Evolutionary conservation across 2,797 vertebrate genomes (phyloP), one percentile per base, ranked within the genome.

Genomic region (Eptatretus atami): DNA sequence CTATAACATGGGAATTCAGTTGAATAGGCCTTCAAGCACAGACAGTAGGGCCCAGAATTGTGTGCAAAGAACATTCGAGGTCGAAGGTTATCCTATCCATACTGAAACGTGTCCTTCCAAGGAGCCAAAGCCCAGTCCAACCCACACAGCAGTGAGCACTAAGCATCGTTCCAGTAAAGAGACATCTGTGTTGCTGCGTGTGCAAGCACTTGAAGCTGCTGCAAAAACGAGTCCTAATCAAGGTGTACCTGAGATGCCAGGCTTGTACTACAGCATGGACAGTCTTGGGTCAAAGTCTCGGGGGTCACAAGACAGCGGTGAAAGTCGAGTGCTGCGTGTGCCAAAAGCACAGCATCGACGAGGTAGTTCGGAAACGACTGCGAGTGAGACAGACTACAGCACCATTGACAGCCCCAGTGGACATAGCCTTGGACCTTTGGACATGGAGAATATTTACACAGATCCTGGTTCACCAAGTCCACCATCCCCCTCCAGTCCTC

Each of bases 371-470:
- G 57, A 24, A n/a, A n/a, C 57, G 2, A 24, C n/a, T n/a, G 15
- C 57, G 57, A 61, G 57, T 25, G 57, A 61, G 57, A 61, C 57
- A 24, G 57, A 61, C 57, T 61, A 61, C 57, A 61, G 57, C 57
- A 61, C 57, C 57, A 24, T 61, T 11, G 57, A 24, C 57, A 61
- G 57, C 12, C 15, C 25, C 15, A 61, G 57, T 25, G 11, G 15
- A 12, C 57, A 24, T 25, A 12, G 57, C 57, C 15, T n/a, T 12
- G 57, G 15, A 24, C 57, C 11, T 9, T 61, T n/a, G 57, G 57
- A 61, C 57, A n/a, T 25, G 57, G 57, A 61, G 57, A 61, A 61
- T 12, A 24, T 61, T 10, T 61, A 61, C 57, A 24, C 57, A n/a
- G 57, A 61, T 25, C 57, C 57, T n/a, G 57, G 15, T n/a, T n/a